These are phyloP conservation scores for Ricordea florida DNA, from an alignment of 92 coral and sea anemone genomes.

Conservation along the genomic window DNA sequence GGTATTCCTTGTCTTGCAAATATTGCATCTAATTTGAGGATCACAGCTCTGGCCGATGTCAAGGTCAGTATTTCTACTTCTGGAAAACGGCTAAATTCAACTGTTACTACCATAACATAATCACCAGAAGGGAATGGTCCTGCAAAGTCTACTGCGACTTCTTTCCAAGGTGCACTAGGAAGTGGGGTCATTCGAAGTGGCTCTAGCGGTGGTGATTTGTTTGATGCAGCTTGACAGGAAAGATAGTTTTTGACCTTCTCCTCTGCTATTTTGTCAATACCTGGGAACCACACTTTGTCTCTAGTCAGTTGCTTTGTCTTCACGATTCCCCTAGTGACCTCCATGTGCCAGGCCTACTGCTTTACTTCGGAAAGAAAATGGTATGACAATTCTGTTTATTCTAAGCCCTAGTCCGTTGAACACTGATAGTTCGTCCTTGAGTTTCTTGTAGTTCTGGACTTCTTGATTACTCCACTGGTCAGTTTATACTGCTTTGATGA, in stretches of 20 bases:
- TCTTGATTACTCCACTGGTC: slow-evolving; percentile 29
- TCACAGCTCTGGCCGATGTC: slow-evolving; percentile 38
- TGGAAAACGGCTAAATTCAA: slow-evolving; percentile 60
- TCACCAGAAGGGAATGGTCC: slow-evolving; percentile 75
- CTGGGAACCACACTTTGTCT: slow-evolving; percentile 61
- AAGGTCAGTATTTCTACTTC: slow-evolving; percentile 68
- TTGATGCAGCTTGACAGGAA: slow-evolving; percentile 48
- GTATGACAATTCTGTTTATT: slow-evolving; percentile 7
- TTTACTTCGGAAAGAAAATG: slow-evolving; percentile 16
- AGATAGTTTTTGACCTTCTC: slow-evolving; percentile 55
- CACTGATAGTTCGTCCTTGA: background rate
- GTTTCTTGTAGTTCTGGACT: background rate
- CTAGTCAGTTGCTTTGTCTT: slow-evolving; percentile 59
- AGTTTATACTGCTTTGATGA: slow-evolving; percentile 39
- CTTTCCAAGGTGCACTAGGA: slow-evolving; percentile 62
- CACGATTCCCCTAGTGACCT: slow-evolving; percentile 68
- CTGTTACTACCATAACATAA: slow-evolving; percentile 53
- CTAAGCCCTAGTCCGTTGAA: slow-evolving; percentile 33
- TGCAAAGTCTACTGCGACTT: slow-evolving; percentile 49
- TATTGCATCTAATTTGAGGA: slow-evolving; percentile 52
- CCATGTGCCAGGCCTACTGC: slow-evolving; percentile 56
- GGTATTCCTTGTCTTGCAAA: slow-evolving; percentile 55
- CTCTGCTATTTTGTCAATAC: slow-evolving; percentile 40
- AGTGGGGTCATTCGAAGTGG: slow-evolving; percentile 30
- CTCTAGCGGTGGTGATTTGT: slow-evolving; percentile 17